phyloP scores from a whole-genome alignment of 1,140 invertebrate genomes.

The Spodoptera frugiperda region DNA sequence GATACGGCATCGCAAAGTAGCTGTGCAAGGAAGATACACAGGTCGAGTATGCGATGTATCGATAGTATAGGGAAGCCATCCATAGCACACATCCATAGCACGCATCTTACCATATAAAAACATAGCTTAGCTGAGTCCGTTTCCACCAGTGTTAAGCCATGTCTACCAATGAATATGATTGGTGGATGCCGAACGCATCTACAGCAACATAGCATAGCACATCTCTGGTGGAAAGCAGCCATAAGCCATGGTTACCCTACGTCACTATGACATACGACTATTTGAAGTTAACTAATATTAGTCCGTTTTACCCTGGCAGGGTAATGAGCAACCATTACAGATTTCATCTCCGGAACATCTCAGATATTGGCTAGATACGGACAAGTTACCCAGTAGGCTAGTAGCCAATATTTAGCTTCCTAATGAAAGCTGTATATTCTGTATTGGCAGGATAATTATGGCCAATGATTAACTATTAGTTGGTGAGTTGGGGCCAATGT shows the following conservation, averaged over 20 bases:
- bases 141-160: too few relatives aligned
- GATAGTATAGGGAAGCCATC: too few relatives aligned
- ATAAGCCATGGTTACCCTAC: constrained; percentile 7
- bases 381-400: constrained; percentile 18
- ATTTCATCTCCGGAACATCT: constrained; percentile 34
- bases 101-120: too few relatives aligned
- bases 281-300: constrained; percentile 23
- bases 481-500: not conserved
- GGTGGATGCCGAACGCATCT: too few relatives aligned
- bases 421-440: constrained; percentile 46
- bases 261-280: constrained; percentile 14
- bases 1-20: too few relatives aligned
- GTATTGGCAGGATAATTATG: constrained; percentile 49
- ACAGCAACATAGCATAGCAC: too few relatives aligned
- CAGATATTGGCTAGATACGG: constrained; percentile 10
- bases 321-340: constrained; percentile 39
- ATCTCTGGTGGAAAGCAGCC: too few relatives aligned
- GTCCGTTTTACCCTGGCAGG: constrained; percentile 37
- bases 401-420: not conserved
- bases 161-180: too few relatives aligned
- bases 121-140: too few relatives aligned
- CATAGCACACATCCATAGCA: too few relatives aligned
- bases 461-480: constrained; percentile 5
- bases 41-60: too few relatives aligned
- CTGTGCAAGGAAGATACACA: too few relatives aligned